Percentiles rank a stretch among this genome's conserved stretches.
Conservation (phyloP, 1,140 invertebrate genomes). For the Lepidurus packardi region DNA sequence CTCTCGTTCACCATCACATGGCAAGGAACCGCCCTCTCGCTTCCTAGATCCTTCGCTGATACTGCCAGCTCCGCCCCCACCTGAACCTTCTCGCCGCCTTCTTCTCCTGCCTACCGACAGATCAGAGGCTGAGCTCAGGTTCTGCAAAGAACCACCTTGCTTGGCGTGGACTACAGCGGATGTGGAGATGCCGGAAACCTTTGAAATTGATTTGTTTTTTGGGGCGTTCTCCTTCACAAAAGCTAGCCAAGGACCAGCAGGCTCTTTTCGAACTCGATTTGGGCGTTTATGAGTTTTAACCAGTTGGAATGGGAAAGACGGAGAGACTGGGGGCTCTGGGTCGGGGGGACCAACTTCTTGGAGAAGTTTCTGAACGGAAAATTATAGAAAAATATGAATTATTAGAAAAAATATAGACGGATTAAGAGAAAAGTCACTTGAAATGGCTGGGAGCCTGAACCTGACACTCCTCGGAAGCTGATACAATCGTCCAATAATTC, state of each 20-base stretch:
- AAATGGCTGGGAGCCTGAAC: constrained; percentile 12
- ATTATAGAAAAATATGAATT: too few species aligned
- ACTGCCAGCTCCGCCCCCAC: neutral
- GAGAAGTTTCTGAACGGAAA: neutral
- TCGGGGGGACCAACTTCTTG: neutral
- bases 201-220: neutral
- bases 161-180: neutral
- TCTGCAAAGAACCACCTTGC: neutral
- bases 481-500: constrained; percentile 18
- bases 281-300: neutral
- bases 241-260: neutral
- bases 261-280: neutral
- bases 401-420: too few species aligned
- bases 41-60: neutral
- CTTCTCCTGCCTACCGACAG: neutral
- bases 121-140: neutral
- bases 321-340: neutral
- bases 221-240: neutral
- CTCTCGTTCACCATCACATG: constrained; percentile 6
- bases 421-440: neutral
- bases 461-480: constrained; percentile 12
- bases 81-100: constrained; percentile 5
- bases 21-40: neutral
- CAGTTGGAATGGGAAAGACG: neutral
- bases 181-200: neutral